Conservation (phyloP, 2,113 vertebrate species). For the Corythornis madagascariensis region DNA sequence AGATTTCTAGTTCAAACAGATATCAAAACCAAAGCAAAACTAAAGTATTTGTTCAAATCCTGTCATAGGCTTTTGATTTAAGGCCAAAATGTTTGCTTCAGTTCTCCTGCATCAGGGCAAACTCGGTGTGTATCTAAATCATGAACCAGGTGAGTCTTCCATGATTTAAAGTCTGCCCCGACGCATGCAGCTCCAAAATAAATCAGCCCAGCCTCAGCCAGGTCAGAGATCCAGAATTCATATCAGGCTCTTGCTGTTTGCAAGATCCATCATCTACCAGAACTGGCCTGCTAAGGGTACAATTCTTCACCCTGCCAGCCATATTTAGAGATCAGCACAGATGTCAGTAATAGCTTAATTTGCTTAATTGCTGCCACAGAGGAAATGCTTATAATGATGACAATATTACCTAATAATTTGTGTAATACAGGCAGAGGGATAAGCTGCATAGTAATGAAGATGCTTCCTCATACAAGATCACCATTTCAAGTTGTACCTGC, state of each 20-base stretch:
- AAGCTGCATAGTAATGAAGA: not conserved
- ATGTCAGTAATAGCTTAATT: constrained; percentile 35
- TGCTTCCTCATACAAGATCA: not conserved
- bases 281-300: not conserved
- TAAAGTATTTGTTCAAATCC: not conserved
- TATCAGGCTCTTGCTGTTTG: not conserved
- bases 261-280: not conserved
- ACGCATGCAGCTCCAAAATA: not conserved
- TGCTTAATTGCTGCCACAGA: constrained; percentile 25
- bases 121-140: not conserved
- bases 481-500: not conserved
- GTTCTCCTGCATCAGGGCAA: not conserved
- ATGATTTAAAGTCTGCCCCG: not conserved
- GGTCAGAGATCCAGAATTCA: not conserved
- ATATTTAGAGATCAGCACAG: constrained; percentile 15
- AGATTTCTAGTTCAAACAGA: constrained; percentile 40
- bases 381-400: not conserved
- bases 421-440: not conserved
- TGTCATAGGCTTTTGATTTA: not conserved
- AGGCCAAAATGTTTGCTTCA: not conserved
- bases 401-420: not conserved
- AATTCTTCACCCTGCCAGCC: not conserved
- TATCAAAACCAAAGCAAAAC: constrained; percentile 27
- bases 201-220: not conserved
- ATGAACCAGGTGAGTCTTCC: not conserved